phyloP scores from a whole-genome alignment of 2,888 invertebrate species.

The Aquatica leii region DNA sequence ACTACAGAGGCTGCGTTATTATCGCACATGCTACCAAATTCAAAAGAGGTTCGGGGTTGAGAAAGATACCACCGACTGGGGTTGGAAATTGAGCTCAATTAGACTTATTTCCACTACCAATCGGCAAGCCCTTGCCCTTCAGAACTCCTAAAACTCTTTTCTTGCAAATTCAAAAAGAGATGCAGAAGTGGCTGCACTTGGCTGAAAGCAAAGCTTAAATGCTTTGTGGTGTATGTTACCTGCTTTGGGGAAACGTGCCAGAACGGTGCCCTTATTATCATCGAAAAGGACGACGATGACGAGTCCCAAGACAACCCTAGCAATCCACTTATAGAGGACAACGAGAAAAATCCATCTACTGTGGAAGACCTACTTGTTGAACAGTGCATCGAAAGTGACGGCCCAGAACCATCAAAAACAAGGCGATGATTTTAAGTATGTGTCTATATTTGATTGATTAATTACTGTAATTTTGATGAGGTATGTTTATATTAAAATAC shows the following conservation, averaged over 20 bases:
- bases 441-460: conserved; percentile 6
- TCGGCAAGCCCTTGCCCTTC: not conserved
- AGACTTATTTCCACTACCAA: not conserved
- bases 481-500: not conserved
- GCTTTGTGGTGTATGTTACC: not conserved
- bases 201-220: conserved; percentile 3
- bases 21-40: conserved; percentile 4
- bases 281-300: not conserved
- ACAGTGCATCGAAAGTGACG: too few relatives aligned
- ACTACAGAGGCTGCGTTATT: not conserved
- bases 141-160: not conserved
- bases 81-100: not conserved
- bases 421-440: not conserved
- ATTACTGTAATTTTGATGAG: not conserved
- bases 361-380: too few relatives aligned
- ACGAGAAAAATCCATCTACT: not conserved
- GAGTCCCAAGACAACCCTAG: not conserved
- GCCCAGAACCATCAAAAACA: too few relatives aligned
- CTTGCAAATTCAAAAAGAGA: not conserved
- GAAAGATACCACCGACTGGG: not conserved
- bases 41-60: conserved; percentile 2
- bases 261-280: conserved; percentile 1
- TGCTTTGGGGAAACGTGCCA: conserved; percentile 6
- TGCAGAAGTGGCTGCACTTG: conserved; percentile 2
- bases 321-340: not conserved